These are phyloP conservation scores for Mormyrus lacerda DNA, from an alignment of 2,113 vertebrate genomes.

Conservation along the genomic window DNA sequence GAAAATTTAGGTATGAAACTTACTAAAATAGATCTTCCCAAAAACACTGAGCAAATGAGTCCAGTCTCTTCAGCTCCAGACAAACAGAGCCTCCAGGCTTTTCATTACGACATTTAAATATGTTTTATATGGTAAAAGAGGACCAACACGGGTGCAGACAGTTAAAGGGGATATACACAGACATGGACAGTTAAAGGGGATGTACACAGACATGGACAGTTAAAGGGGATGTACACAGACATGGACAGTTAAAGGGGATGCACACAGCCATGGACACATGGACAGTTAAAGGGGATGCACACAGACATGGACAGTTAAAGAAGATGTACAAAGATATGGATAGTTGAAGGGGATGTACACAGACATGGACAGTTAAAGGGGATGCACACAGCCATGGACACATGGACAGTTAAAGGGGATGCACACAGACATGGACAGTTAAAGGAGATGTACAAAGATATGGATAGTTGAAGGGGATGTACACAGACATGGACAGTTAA, in stretches of 20 bases:
- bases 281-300: too few species aligned
- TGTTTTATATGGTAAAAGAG: not conserved
- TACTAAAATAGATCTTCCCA: not conserved
- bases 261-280: too few species aligned
- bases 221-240: not conserved
- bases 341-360: not conserved
- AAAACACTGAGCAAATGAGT: not conserved
- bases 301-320: too few species aligned
- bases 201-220: not conserved
- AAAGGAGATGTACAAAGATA: not conserved
- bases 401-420: too few species aligned
- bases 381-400: too few species aligned
- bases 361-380: not conserved
- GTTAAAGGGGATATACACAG: not conserved
- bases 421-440: not conserved
- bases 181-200: not conserved
- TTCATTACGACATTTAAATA: not conserved
- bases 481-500: not conserved
- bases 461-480: not conserved
- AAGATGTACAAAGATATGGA: not conserved
- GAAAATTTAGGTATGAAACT: not conserved
- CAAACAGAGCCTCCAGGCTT: not conserved
- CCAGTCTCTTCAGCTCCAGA: not conserved
- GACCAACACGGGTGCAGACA: not conserved
- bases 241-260: too few species aligned